Evolutionary conservation across 64 coral and sea anemone species (phyloP), one percentile per base, ranked within the genome.

Genomic region (Cladopsammia gracilis): DNA sequence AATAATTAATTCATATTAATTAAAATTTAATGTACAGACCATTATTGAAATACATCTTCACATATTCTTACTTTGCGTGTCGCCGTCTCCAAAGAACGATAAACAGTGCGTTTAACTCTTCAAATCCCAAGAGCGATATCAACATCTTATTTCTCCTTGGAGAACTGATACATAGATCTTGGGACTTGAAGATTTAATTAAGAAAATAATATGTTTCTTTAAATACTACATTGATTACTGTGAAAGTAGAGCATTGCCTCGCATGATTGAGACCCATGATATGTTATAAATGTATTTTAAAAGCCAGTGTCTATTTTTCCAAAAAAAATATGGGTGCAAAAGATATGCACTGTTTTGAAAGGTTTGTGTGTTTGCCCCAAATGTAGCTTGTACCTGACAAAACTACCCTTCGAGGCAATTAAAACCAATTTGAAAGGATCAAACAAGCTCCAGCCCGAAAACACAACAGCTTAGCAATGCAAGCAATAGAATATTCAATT

Each of bases 311-410:
- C 22, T 25, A 23, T 23, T 77, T 56, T 79, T n/a, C 72, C 53
- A 20, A 22, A 53, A 79, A 79, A 58, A 79, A 79, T 79, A 59
- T 79, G 3, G 53, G 24, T 59, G 54, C 77, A 61, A 79, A 15
- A 59, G n/a, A 58, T 12, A 82, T 20, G 15, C 19, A 66, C 6
- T 50, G 0, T 8, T 18, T 15, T 46, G 4, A 20, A 61, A 4
- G 23, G 26, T 61, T 82, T 47, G 7, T 20, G 58, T 64, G 44
- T 20, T 18, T 12, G 3, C n/a, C 5, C 44, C 4, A 47, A 49
- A 61, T 77, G 19, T 16, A 51, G 62, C 19, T 84, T 84, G 80
- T 84, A 67, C 80, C 80, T 48, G 80, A 68, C 60, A 84, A 84
- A 64, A 19, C 43, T 43, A 3, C 64, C 62, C 0, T 3, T 12